These are phyloP conservation scores for Pinna nobilis DNA, from an alignment of 1,140 invertebrate species.

Conservation along the genomic window DNA sequence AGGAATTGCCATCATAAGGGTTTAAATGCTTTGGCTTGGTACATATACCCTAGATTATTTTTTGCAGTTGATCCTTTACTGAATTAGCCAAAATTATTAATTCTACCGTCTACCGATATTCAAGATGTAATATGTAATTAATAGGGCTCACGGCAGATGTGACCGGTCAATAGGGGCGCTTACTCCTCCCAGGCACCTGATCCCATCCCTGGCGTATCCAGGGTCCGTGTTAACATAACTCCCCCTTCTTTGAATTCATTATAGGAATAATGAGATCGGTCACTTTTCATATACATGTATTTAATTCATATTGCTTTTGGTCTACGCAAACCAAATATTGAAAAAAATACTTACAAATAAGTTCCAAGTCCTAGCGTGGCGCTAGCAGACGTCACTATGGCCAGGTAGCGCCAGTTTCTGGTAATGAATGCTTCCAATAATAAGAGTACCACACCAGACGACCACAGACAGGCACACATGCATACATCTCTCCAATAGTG, in stretches of 20 bases:
- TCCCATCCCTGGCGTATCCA: background rate
- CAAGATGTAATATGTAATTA: too few relatives aligned
- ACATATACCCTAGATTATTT: too few relatives aligned
- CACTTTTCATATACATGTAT: background rate
- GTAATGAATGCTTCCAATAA: slow-evolving; percentile 57
- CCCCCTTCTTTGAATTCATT: background rate
- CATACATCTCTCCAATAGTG: slow-evolving; percentile 64
- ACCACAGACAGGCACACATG: slow-evolving; percentile 61
- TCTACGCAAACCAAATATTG: too few relatives aligned
- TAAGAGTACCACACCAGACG: slow-evolving; percentile 51
- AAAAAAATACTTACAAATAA: slow-evolving; percentile 64
- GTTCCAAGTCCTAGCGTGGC: slow-evolving; percentile 57
- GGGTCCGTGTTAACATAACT: background rate
- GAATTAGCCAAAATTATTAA: too few relatives aligned
- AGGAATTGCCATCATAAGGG: background rate
- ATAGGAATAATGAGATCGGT: background rate
- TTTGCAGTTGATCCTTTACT: too few relatives aligned
- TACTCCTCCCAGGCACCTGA: background rate
- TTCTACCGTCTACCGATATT: too few relatives aligned
- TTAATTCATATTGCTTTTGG: background rate
- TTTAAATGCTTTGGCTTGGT: background rate
- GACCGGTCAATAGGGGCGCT: background rate
- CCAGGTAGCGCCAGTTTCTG: slow-evolving; percentile 62
- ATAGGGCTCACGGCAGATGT: too few relatives aligned
- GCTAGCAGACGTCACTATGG: slow-evolving; percentile 54